Base-by-base conservation (phyloP, 2,113 vertebrate species). In the Platysternon megacephalum region DNA sequence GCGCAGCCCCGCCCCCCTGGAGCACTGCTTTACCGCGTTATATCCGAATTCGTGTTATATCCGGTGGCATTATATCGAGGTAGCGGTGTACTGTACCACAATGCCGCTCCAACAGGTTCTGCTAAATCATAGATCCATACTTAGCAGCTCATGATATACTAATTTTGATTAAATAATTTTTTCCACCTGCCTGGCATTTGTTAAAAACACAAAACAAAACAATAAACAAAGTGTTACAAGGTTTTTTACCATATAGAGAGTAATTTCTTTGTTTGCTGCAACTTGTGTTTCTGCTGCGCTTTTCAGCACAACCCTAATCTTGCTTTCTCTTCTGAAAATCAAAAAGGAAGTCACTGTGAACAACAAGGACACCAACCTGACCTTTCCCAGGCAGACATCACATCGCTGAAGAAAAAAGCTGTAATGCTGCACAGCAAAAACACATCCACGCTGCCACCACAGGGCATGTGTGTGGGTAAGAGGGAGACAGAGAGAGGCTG, bases 401-500 rank as follows among this genome's bases (percentile, higher is more conserved):
- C 19, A 48, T 74, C 14, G 28, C 53, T 56, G 13, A 28, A 82
- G 22, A 79, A 29, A 78, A 92, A 52, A 81, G 21, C 12, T 85
- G 65, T 83, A 48, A 65, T 17, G 51, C 42, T 6, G 6, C 35
- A 12, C 24, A 76, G 46, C 26, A 9, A 44, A n/a, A 35, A 82
- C 3, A 4, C 3, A 1, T 14, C 46, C 8, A 7, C 13, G 52
- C 3, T 12, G 9, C 51, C 55, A 79, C 44, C 1, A 12, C 5
- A 5, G 28, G 2, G 0, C 51, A 21, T 35, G 0, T 19, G 7
- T 0, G 35, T 52, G 28, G 32, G 68, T 49, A 3, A 80, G 22
- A 44, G 1, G 1, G 53, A 93, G 68, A 79, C 0, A 5, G 26
- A 51, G 14, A 6, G 1, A 0, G 2, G 76, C 21, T 1, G 1